These are phyloP conservation scores for Athene cunicularia DNA, from an alignment of 2,113 vertebrate species.

Conservation along the genomic window DNA sequence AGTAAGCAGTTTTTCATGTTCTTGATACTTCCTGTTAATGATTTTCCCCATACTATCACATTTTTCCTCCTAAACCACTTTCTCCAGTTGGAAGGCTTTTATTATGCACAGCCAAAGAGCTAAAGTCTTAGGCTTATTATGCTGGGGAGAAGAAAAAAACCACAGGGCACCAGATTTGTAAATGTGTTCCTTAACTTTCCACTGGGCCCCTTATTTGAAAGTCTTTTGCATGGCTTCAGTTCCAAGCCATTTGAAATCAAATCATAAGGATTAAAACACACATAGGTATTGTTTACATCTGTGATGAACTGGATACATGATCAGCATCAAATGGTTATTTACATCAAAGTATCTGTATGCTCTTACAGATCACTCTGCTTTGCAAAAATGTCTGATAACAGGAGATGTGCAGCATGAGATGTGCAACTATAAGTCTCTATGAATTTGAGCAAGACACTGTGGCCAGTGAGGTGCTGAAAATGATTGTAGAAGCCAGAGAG, in stretches of 20 bases:
- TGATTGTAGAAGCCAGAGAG: neutral
- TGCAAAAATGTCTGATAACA: neutral
- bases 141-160: neutral
- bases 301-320: neutral
- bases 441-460: neutral
- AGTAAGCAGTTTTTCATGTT: neutral
- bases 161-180: neutral
- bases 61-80: neutral
- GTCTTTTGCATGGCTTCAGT: neutral
- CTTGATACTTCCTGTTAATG: neutral
- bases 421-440: neutral
- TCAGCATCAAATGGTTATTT: neutral
- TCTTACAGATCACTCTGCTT: neutral
- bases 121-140: neutral
- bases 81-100: neutral
- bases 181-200: neutral
- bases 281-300: neutral
- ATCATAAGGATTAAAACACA: neutral
- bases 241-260: neutral
- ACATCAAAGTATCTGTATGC: neutral
- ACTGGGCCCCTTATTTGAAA: neutral
- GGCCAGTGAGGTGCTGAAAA: neutral
- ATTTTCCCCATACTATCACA: neutral
- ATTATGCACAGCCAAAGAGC: neutral
- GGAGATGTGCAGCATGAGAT: neutral